phyloP scores from a whole-genome alignment of 2,113 vertebrate species.

The Amphiprion percula region DNA sequence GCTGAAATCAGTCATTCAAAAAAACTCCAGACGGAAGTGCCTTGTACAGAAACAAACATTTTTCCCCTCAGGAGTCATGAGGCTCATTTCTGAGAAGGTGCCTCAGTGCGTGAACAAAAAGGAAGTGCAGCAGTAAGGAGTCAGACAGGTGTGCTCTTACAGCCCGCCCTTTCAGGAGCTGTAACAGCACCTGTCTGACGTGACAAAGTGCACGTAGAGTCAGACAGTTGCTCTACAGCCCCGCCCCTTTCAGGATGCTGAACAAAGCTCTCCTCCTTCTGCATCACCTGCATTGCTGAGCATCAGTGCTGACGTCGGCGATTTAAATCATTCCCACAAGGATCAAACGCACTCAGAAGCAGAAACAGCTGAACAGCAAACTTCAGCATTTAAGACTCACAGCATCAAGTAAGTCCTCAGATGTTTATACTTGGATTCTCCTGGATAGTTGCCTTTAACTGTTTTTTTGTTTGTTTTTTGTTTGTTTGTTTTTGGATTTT shows the following conservation, averaged over 20 bases:
- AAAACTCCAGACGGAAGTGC: too few relatives aligned
- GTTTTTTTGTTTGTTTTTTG: too few relatives aligned
- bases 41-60: too few relatives aligned
- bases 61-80: too few relatives aligned
- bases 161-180: not conserved
- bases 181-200: too few relatives aligned
- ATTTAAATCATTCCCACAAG: not conserved
- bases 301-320: not conserved
- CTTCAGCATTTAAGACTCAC: not conserved
- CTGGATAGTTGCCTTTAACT: not conserved
- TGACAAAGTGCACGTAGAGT: too few relatives aligned
- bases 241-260: not conserved
- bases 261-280: not conserved
- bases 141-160: conserved; percentile 1
- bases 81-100: not conserved
- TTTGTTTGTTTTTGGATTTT: too few relatives aligned
- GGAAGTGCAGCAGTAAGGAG: not conserved
- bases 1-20: too few relatives aligned
- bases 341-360: not conserved
- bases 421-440: not conserved
- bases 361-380: not conserved
- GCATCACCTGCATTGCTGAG: not conserved
- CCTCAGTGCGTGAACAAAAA: not conserved
- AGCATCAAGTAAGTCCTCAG: conserved; percentile 29
- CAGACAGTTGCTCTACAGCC: conserved; percentile 7